phyloP scores from a whole-genome alignment of 1,140 invertebrate species.

The Condylostylus longicornis region DNA sequence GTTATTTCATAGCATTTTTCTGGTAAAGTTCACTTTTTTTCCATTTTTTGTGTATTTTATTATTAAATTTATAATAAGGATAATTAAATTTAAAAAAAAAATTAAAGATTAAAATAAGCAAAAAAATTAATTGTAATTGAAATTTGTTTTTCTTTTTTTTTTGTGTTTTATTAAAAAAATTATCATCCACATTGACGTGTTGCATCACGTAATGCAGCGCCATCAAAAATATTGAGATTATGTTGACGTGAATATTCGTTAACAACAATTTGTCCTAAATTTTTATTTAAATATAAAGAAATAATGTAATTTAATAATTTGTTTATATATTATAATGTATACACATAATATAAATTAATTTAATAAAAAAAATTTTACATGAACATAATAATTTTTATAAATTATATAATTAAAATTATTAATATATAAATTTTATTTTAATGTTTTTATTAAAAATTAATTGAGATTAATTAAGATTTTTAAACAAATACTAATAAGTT shows the following conservation, averaged over 20 bases:
- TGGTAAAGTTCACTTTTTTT: too few relatives aligned
- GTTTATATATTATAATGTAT: constrained; percentile 1
- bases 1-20: too few relatives aligned
- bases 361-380: not conserved
- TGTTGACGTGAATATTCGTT: constrained; percentile 51
- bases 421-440: not conserved
- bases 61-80: too few relatives aligned
- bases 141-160: too few relatives aligned
- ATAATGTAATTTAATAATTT: too few relatives aligned
- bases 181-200: constrained; percentile 57
- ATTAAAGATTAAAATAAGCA: too few relatives aligned
- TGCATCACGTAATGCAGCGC: constrained; percentile 46
- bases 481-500: too few relatives aligned
- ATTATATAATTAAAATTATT: not conserved
- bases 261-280: constrained; percentile 37
- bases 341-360: not conserved
- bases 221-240: constrained; percentile 54
- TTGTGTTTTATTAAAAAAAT: too few relatives aligned
- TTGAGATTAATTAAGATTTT: too few relatives aligned
- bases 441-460: constrained; percentile 2
- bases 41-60: too few relatives aligned
- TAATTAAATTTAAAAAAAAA: too few relatives aligned
- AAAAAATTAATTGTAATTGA: too few relatives aligned
- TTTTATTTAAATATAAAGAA: not conserved
- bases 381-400: not conserved